Conservation (phyloP, 2,888 invertebrate genomes). For the Cecidostiba fungosa region DNA sequence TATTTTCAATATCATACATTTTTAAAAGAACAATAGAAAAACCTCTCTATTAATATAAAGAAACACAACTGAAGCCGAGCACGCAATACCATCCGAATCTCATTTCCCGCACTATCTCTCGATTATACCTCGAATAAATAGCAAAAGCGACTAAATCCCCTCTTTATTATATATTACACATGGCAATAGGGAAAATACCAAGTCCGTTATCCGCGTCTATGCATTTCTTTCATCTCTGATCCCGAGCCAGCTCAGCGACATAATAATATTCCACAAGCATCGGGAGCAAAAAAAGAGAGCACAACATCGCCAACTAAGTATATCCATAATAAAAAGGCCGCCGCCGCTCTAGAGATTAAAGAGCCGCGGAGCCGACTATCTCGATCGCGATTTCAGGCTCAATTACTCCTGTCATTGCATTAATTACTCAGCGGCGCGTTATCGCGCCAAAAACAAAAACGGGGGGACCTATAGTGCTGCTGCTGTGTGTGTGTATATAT, state of each 20-base stretch:
- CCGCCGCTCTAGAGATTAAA: conserved; percentile 31
- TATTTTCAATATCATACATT: too few relatives aligned
- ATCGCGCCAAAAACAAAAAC: not conserved
- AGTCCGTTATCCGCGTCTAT: not conserved
- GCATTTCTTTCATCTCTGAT: conserved; percentile 15
- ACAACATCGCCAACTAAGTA: not conserved
- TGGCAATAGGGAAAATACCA: not conserved
- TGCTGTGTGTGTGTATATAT: too few relatives aligned
- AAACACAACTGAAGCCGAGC: too few relatives aligned
- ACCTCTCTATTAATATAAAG: too few relatives aligned
- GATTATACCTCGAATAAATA: too few relatives aligned
- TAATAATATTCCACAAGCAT: not conserved
- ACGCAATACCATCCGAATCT: too few relatives aligned
- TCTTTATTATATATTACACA: not conserved
- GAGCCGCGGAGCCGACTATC: conserved; percentile 42
- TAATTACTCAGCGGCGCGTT: conserved; percentile 55
- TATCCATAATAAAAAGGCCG: conserved; percentile 18
- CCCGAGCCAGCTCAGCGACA: not conserved
- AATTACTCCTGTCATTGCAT: conserved; percentile 58
- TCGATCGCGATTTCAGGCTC: conserved; percentile 54
- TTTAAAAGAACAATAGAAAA: too few relatives aligned
- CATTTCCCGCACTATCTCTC: too few relatives aligned
- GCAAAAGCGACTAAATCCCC: not conserved
- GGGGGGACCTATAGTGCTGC: not conserved
- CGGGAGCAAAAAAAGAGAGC: not conserved